Evolutionary conservation across 2,888 invertebrate genomes (phyloP).

Genomic region (Beris morrisii): DNA sequence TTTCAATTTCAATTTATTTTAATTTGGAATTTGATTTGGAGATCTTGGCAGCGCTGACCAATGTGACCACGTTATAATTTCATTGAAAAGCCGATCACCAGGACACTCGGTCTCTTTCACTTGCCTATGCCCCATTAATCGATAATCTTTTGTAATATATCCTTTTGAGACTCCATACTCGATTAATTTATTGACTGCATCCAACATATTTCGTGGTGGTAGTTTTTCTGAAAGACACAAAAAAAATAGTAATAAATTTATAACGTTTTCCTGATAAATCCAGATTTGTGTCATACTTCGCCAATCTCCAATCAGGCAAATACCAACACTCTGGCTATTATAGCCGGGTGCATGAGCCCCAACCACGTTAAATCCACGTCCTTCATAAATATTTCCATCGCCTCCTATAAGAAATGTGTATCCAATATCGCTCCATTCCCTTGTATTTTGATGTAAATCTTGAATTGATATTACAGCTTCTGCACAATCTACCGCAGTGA

Average conservation of each 20-base stretch:
- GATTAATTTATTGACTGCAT: conserved; percentile 64
- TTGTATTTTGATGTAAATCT: conserved; percentile 61
- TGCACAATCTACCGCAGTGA: conserved; percentile 59
- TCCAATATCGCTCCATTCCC: conserved; percentile 70
- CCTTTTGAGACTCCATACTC: conserved; percentile 63
- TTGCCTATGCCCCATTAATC: conserved; percentile 67
- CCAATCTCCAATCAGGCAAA: conserved; percentile 65
- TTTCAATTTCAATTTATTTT: conserved; percentile 10
- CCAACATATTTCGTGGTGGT: conserved; percentile 63
- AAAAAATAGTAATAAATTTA: background rate
- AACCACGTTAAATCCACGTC: conserved; percentile 68
- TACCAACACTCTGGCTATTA: conserved; percentile 68
- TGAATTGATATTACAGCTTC: conserved; percentile 67
- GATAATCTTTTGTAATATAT: conserved; percentile 62
- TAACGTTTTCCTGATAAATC: background rate
- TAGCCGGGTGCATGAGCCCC: conserved; percentile 73
- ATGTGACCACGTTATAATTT: conserved; percentile 67
- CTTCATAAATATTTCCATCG: conserved; percentile 71
- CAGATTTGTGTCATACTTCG: conserved; percentile 43
- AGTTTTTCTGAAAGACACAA: conserved; percentile 56
- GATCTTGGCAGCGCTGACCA: conserved; percentile 41
- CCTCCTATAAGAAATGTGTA: conserved; percentile 74
- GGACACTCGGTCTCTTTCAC: conserved; percentile 68
- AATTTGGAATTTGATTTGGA: conserved; percentile 13
- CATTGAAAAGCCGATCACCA: conserved; percentile 62